A percentile compares a stretch with the other conserved stretches of the same genome.
phyloP scores from a whole-genome alignment of 2,888 invertebrate species.

The Embidobia sp. region DNA sequence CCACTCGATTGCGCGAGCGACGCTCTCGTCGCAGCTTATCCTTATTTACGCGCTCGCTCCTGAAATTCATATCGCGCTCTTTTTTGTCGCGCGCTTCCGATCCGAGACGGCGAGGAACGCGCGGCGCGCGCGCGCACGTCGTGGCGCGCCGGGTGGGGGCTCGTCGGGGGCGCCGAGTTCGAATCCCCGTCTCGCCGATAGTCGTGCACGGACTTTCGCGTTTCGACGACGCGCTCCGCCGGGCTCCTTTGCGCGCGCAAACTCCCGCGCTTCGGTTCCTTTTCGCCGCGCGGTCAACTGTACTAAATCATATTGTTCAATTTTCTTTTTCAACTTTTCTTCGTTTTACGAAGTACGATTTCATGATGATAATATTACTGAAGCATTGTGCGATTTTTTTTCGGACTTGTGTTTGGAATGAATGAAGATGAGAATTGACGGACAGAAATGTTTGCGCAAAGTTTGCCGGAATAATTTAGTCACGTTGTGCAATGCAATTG shows the following conservation, averaged over 20 bases:
- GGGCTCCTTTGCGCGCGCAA: conserved; percentile 20
- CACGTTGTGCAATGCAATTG: too few species aligned
- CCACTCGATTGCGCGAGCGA: conserved; percentile 32
- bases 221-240: conserved; percentile 3
- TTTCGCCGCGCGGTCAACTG: background rate
- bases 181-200: conserved; percentile 22
- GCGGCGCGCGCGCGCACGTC: conserved; percentile 13
- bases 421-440: too few species aligned
- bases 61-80: background rate
- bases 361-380: too few species aligned
- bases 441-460: too few species aligned
- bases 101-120: background rate
- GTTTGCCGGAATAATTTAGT: too few species aligned
- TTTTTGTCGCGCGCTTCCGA: background rate
- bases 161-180: conserved; percentile 23
- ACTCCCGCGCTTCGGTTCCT: conserved; percentile 18
- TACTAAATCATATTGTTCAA: too few species aligned
- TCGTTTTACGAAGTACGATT: too few species aligned
- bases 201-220: conserved; percentile 33
- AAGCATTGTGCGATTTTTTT: too few species aligned
- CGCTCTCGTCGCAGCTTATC: background rate
- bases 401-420: too few species aligned
- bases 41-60: background rate
- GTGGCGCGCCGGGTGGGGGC: conserved; percentile 24
- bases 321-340: too few species aligned